phyloP scores from a whole-genome alignment of 2,797 vertebrate genomes.

The Cuniculus paca region DNA sequence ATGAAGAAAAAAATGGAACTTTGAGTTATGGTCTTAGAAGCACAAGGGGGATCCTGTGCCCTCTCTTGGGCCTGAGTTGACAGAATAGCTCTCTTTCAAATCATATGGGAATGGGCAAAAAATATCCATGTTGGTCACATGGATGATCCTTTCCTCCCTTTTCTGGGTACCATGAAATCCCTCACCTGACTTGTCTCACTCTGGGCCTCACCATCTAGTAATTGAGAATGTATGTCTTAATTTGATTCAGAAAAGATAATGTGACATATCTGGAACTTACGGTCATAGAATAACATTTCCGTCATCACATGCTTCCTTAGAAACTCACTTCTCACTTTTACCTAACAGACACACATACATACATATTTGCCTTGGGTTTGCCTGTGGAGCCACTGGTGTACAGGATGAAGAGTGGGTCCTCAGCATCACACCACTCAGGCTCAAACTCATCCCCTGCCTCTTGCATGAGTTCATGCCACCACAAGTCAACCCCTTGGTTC shows the following conservation, averaged over 20 bases:
- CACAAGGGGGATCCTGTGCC: background rate
- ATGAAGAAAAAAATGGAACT: background rate
- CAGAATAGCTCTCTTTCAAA: conserved; percentile 30
- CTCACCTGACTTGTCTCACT: background rate
- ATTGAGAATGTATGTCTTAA: conserved; percentile 45
- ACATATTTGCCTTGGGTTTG: conserved; percentile 94
- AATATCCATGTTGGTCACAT: background rate
- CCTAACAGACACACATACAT: background rate
- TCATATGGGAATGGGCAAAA: background rate
- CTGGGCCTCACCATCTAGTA: background rate
- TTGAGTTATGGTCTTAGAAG: background rate
- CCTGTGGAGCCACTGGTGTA: conserved; percentile 99
- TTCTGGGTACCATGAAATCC: conserved; percentile 19
- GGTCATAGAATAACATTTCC: conserved; percentile 15
- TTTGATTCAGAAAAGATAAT: conserved; percentile 62
- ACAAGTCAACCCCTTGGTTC: conserved; percentile 93
- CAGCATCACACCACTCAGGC: conserved; percentile 97
- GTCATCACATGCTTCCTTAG: conserved; percentile 9
- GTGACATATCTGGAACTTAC: conserved; percentile 46
- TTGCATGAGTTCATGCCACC: conserved; percentile 94
- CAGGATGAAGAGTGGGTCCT: conserved; percentile 97
- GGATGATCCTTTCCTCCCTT: background rate
- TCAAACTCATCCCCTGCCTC: conserved; percentile 93
- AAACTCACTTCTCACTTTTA: conserved; percentile 32
- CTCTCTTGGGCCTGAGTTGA: background rate